Conservation (phyloP, 1,140 invertebrate species). For the Bombus soroeensis region DNA sequence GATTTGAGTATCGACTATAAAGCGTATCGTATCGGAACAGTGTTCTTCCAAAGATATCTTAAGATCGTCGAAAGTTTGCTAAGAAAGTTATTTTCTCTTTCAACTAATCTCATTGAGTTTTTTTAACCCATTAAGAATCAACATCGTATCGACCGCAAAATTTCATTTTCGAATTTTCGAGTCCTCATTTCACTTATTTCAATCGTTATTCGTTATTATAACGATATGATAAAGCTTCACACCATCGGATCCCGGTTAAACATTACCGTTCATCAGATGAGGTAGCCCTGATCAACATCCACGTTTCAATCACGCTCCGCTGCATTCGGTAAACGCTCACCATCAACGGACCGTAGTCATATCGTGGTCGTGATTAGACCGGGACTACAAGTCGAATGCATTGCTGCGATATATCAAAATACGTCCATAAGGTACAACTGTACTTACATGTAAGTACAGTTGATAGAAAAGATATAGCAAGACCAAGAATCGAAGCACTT, state of each 20-base stretch:
- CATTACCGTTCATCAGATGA: constrained; percentile 1
- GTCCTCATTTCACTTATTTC: no score
- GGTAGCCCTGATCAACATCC: neutral
- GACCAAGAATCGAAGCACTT: no score
- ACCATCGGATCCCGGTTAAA: neutral
- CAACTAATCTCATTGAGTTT: no score
- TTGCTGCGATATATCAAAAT: neutral
- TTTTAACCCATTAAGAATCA: no score
- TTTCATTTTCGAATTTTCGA: no score
- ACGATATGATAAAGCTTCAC: neutral
- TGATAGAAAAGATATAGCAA: no score
- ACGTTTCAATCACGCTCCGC: constrained; percentile 10
- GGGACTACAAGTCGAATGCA: neutral
- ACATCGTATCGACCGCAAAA: no score
- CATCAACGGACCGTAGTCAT: neutral
- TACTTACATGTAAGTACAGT: no score
- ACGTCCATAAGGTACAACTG: no score
- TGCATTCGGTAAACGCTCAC: constrained; percentile 2
- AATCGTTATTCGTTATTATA: no score
- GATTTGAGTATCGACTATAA: neutral
- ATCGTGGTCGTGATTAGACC: neutral
- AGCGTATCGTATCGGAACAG: neutral
- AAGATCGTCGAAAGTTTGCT: no score
- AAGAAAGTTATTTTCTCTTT: no score
- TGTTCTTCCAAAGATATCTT: neutral